These are phyloP conservation scores for Chionoecetes opilio DNA, from an alignment of 1,140 invertebrate species.

Conservation along the genomic window DNA sequence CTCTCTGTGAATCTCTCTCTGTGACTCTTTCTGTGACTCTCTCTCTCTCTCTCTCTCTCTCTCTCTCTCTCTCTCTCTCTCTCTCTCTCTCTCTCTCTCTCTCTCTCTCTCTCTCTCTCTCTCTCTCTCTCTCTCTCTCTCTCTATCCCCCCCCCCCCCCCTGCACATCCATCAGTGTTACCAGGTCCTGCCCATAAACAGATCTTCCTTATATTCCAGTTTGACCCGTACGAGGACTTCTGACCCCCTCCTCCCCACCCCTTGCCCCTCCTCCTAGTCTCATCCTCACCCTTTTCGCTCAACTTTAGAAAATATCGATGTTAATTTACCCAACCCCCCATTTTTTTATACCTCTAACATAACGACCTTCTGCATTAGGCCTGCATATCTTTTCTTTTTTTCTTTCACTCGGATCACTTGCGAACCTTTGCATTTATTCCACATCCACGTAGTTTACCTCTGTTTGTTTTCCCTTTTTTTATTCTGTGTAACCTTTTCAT, in stretches of 20 bases:
- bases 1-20: neutral
- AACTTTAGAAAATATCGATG: constrained; percentile 23
- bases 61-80: constrained; percentile 52
- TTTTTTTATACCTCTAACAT: neutral
- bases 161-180: neutral
- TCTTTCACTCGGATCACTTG: neutral
- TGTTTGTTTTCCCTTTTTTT: constrained; percentile 14
- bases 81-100: constrained; percentile 40
- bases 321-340: neutral
- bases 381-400: neutral
- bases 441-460: neutral
- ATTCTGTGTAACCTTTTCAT: neutral
- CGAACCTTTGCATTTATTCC: neutral
- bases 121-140: too few species aligned
- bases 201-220: constrained; percentile 66
- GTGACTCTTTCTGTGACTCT: too few species aligned
- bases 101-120: constrained; percentile 45
- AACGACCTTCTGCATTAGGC: neutral
- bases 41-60: constrained; percentile 45
- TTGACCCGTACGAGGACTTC: constrained; percentile 77
- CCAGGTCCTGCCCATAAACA: too few species aligned
- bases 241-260: constrained; percentile 52
- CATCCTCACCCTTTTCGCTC: neutral
- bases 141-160: too few species aligned
- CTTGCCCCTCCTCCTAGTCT: neutral